Evolutionary conservation across 1,140 invertebrate genomes (phyloP).

Genomic region (Pissodes strobi): DNA sequence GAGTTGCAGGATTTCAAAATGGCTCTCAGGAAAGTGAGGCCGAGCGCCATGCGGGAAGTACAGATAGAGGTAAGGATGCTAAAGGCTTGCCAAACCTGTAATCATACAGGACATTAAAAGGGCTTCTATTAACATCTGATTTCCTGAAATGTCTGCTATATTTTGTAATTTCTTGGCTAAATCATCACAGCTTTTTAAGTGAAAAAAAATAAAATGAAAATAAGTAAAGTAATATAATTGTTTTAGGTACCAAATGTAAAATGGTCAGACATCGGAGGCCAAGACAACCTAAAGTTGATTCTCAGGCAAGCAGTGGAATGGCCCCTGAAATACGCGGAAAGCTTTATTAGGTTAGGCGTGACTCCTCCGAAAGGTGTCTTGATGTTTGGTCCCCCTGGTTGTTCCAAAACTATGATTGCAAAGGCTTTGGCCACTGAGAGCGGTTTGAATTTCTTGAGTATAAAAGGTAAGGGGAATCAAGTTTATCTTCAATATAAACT

Average conservation of each 20-base stretch:
- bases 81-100: background rate
- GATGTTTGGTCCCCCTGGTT: conserved; percentile 97
- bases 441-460: conserved; percentile 87
- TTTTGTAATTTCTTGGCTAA: too few species aligned
- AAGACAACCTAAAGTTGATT: conserved; percentile 83
- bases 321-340: conserved; percentile 88
- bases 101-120: background rate
- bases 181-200: too few species aligned
- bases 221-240: too few species aligned
- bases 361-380: conserved; percentile 92
- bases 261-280: conserved; percentile 94
- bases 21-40: conserved; percentile 74
- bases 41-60: conserved; percentile 90
- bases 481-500: too few species aligned
- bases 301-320: conserved; percentile 90
- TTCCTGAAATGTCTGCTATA: too few species aligned
- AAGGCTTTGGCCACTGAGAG: conserved; percentile 95
- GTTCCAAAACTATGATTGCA: conserved; percentile 95
- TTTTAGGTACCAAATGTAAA: conserved; percentile 72
- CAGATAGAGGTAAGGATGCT: conserved; percentile 65
- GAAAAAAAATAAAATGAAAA: too few species aligned
- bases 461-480: conserved; percentile 79
- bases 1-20: conserved; percentile 62
- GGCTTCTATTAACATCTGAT: too few species aligned
- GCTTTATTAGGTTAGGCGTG: conserved; percentile 88